Conservation (phyloP, 2,888 invertebrate species). For the Drosophila sordidula region DNA sequence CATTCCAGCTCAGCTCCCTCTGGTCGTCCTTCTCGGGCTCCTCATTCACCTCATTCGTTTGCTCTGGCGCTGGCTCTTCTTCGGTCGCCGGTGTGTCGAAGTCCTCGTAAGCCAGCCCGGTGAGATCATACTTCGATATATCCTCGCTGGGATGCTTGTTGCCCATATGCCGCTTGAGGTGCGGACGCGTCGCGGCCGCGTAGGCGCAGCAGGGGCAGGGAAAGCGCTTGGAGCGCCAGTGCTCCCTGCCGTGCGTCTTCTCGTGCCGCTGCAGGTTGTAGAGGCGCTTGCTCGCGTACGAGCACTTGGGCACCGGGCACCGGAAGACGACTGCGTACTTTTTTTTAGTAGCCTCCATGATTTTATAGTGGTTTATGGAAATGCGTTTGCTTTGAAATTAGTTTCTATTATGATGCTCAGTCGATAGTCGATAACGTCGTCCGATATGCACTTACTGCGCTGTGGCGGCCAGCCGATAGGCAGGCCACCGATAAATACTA, state of each 20-base stretch:
- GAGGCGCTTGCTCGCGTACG: slow-evolving; percentile 38
- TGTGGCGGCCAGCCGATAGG: slow-evolving; percentile 42
- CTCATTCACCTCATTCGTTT: neutral
- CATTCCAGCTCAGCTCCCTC: neutral
- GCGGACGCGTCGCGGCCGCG: slow-evolving; percentile 45
- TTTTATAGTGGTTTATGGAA: neutral
- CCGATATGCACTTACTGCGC: neutral
- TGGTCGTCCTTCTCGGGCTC: neutral
- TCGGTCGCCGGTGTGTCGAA: slow-evolving; percentile 1
- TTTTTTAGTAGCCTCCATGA: slow-evolving; percentile 12
- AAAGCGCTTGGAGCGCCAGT: slow-evolving; percentile 52
- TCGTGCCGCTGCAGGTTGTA: slow-evolving; percentile 48
- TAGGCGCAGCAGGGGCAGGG: slow-evolving; percentile 49
- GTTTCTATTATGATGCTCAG: slow-evolving; percentile 5
- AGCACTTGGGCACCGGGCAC: slow-evolving; percentile 40
- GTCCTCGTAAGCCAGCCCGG: slow-evolving; percentile 34
- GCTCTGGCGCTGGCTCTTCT: neutral
- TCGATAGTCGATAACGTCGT: slow-evolving; percentile 8
- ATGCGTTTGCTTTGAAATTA: neutral
- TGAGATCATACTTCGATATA: slow-evolving; percentile 18
- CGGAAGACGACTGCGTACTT: slow-evolving; percentile 37
- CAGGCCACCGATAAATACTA: slow-evolving; percentile 2
- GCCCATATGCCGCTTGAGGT: slow-evolving; percentile 44
- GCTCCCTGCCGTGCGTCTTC: slow-evolving; percentile 41
- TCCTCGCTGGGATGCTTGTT: slow-evolving; percentile 46